Evolutionary conservation across 2,113 vertebrate species (phyloP).

Genomic region (Panurus biarmicus): DNA sequence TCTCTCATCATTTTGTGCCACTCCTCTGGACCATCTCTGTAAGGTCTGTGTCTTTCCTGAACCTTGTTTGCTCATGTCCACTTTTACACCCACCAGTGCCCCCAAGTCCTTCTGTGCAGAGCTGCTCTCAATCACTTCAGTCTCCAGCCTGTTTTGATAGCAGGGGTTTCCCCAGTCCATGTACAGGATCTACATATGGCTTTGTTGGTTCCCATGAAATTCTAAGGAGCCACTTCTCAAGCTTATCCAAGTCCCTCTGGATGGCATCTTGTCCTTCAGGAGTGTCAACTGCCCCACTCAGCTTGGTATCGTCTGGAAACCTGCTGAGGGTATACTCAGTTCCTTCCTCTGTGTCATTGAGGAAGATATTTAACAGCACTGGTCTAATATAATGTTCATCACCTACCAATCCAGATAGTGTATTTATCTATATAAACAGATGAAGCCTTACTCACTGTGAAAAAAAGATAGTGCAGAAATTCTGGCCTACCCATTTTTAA

Average conservation of each 20-base stretch:
- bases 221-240: fast-evolving
- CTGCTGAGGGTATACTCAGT: not conserved
- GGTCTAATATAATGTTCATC: not conserved
- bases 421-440: not conserved
- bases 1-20: too few relatives aligned
- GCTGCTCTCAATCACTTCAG: not conserved
- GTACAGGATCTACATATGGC: not conserved
- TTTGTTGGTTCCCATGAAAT: not conserved
- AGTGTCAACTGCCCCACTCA: fast-evolving
- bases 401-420: not conserved
- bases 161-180: fast-evolving
- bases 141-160: not conserved
- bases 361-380: not conserved
- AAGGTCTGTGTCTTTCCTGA: not conserved
- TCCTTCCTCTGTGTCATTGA: not conserved
- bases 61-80: not conserved
- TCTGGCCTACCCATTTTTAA: not conserved
- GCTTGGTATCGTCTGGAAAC: not conserved
- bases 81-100: not conserved
- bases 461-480: not conserved
- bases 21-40: not conserved
- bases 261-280: not conserved
- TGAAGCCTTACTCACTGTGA: not conserved
- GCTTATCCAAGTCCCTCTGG: not conserved
- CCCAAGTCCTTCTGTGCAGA: not conserved